Base-by-base conservation (phyloP, 2,113 vertebrate species). In the Pachyramphus minor region DNA sequence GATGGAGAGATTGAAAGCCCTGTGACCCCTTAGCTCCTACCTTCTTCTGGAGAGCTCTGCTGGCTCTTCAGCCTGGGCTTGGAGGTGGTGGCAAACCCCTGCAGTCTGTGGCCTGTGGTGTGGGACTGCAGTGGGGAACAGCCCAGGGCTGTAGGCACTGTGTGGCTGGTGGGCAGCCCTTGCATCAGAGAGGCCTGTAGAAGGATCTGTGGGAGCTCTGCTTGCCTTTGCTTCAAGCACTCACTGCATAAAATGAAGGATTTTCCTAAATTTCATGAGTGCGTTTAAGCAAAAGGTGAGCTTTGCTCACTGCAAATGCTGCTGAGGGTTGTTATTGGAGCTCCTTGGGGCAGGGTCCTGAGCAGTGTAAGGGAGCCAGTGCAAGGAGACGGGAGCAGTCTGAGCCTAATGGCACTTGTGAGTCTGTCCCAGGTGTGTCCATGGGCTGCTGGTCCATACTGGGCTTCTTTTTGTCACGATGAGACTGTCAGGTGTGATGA, bases 71-170 rank as follows among this genome's bases (percentile, higher is more conserved):
- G 47, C 47, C 24, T 81, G 39, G 59, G 24, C 14, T 25, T 68
- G 58, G 37, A 68, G 42, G 39, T 3, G 4, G 5, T 42, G 41
- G 41, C 1, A 1, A 4, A 72, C 4, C 60, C 18, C 21, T 33
- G 63, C 2, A 1, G 28, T 31, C 31, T 4, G 5, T 0, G 0
- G 39, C 19, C 1, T 3, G 64, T 2, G 3, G 49, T 3, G 0
- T n/a, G 35, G n/a, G n/a, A 28, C 33, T 24, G 33, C 64, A 44
- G 49, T 2, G 4, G 16, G 37, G 37, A 67, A 1, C 23, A 62
- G 50, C n/a, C 56, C 1, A 0, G 79, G 12, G 11, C 62, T 76
- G 58, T 4, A 11, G 45, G 60, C 33, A 69, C 66, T 0, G 0
- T 22, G 3, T n/a, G 30, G 33, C 50, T 89, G 18, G 58, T 52